These are phyloP conservation scores for Steinernema feltiae DNA, from an alignment of 1,140 invertebrate species.

Conservation along the genomic window DNA sequence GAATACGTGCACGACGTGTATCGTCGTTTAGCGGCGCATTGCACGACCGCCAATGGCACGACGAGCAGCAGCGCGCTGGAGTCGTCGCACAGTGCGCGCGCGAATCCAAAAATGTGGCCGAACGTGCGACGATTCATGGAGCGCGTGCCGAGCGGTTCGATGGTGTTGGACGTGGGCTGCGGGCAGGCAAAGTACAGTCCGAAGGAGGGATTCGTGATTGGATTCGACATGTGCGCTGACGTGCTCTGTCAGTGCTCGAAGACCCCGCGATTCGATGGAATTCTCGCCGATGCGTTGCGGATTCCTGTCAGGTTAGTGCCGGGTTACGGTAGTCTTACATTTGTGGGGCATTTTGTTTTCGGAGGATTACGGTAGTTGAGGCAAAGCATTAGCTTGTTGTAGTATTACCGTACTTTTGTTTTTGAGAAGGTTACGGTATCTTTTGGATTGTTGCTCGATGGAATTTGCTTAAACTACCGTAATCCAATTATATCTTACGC, in stretches of 20 bases:
- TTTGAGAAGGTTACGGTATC: too few species aligned
- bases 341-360: too few species aligned
- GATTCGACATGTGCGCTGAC: conserved; percentile 32
- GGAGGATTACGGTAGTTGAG: neutral
- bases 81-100: neutral
- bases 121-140: conserved; percentile 17
- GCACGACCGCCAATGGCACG: conserved; percentile 12
- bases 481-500: too few species aligned
- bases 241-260: conserved; percentile 17
- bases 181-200: conserved; percentile 31
- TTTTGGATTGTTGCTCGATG: too few species aligned
- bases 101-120: neutral
- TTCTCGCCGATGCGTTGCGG: conserved; percentile 26
- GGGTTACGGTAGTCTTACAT: too few species aligned
- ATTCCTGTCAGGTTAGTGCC: conserved; percentile 35
- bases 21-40: conserved; percentile 28
- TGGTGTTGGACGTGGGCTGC: conserved; percentile 28
- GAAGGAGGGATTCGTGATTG: conserved; percentile 23
- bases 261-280: conserved; percentile 5
- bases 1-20: conserved; percentile 33
- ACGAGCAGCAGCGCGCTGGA: neutral
- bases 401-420: too few species aligned
- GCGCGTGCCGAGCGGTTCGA: neutral
- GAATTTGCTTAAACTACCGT: too few species aligned
- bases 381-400: too few species aligned